A percentile compares a stretch with the other conserved stretches of the same genome.
phyloP scores from a whole-genome alignment of 2,113 vertebrate genomes.

The Arothron firmamentum region DNA sequence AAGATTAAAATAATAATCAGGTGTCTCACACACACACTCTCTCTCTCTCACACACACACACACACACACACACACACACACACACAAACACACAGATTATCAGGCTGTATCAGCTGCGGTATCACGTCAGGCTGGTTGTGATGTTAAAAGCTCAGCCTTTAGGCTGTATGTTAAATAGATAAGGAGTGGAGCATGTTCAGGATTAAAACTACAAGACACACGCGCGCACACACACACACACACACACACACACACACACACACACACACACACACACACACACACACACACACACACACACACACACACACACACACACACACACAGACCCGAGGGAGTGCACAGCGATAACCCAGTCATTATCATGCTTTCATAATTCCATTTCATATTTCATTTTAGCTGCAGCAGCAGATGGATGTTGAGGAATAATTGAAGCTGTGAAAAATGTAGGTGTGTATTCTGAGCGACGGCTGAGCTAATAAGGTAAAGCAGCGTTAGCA shows the following conservation, averaged over 20 bases:
- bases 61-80: conserved; percentile 11
- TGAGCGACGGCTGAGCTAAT: conserved; percentile 44
- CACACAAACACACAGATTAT: conserved; percentile 34
- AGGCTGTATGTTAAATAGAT: conserved; percentile 64
- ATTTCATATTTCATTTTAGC: conserved; percentile 59
- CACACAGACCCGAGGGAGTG: conserved; percentile 35
- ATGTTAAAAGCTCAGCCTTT: conserved; percentile 65
- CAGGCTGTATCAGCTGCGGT: conserved; percentile 40
- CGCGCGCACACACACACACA: conserved; percentile 43
- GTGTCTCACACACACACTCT: conserved; percentile 12
- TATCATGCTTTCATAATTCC: conserved; percentile 65
- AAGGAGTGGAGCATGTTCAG: conserved; percentile 58
- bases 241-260: conserved; percentile 33
- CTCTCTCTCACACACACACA: not conserved
- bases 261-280: conserved; percentile 19
- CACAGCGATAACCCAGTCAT: conserved; percentile 57
- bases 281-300: no score
- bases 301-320: conserved; percentile 38
- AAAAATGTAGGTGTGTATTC: conserved; percentile 35
- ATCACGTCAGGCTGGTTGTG: conserved; percentile 49
- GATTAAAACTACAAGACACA: conserved; percentile 56
- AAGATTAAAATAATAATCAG: conserved; percentile 31
- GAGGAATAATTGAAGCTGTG: conserved; percentile 52
- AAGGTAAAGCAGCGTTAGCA: conserved; percentile 38
- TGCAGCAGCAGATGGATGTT: conserved; percentile 43